phyloP scores from a whole-genome alignment of 2,113 vertebrate genomes.

The Lamprotornis superbus region DNA sequence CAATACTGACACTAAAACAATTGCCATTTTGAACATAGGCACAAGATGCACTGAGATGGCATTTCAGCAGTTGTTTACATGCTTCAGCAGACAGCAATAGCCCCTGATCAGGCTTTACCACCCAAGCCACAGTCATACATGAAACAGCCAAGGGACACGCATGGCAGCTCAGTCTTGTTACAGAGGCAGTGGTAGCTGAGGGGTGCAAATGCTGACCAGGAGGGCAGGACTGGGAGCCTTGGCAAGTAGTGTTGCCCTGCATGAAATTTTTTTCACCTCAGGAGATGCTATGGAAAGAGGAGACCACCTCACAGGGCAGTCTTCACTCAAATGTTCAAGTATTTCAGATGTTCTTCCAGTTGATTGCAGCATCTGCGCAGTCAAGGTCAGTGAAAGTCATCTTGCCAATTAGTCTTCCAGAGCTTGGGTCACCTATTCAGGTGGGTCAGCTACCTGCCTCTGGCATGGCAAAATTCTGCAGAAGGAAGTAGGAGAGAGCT shows the following conservation, averaged over 20 bases:
- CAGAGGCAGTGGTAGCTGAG: background rate
- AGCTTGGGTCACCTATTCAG: background rate
- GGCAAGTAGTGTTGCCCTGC: background rate
- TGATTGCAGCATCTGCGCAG: background rate
- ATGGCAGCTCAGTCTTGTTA: background rate
- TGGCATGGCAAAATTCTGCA: background rate
- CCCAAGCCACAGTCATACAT: background rate
- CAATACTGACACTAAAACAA: background rate
- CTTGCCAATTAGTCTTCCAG: background rate
- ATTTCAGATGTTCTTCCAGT: background rate
- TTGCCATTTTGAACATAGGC: background rate
- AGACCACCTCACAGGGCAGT: background rate
- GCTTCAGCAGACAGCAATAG: background rate
- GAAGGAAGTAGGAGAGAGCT: background rate
- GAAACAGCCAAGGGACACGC: fast-evolving
- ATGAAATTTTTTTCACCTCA: background rate
- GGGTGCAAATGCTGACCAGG: fast-evolving
- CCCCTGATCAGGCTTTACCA: background rate
- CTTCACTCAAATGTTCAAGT: background rate
- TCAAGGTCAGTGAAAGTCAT: background rate
- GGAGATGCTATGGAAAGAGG: background rate
- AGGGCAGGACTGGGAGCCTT: background rate
- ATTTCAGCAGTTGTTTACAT: background rate
- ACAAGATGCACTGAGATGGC: background rate
- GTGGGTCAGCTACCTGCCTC: background rate